Evolutionary conservation across 1,140 invertebrate genomes (phyloP), one percentile per base, ranked within the genome.

Genomic region (Nylanderia fulva): DNA sequence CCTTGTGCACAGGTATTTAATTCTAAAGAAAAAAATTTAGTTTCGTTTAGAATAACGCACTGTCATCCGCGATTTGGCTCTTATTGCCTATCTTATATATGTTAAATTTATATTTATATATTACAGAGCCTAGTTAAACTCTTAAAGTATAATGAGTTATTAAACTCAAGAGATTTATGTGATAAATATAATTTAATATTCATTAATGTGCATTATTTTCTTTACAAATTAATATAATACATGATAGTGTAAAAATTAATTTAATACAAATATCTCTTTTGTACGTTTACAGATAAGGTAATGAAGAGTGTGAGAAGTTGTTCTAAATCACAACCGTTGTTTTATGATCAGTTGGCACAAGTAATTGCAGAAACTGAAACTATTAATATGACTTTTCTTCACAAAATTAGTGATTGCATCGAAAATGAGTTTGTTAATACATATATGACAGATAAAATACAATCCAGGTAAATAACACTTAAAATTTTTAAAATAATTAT

Each of bases 331-430:
- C 93, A 96, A 86, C 96, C 96, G 24, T 94, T 97, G 24, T 97
- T 97, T 91, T 97, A 97, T 92, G 97, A 98, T 94, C 96, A 97
- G 92, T 91, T 98, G 36, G 95, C 96, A 15, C 93, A 95, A 75
- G 93, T 97, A 61, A 94, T 97, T 68, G 91, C 92, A 36, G 91
- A 94, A 74, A 91, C 92, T 63, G 71, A 94, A 84, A 75, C 94
- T 86, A 95, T 97, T 52, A 95, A 97, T 90, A 92, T 94, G 86
- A 89, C 95, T 27, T 97, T 97, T 90, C 85, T 97, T 13, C 89
- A 96, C 71, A 92, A 94, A 42, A 95, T 97, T 18, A 96, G 95
- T 1, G 94, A 95, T 84, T 95, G 96, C 90, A 96, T 97, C 86
- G 95, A 96, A 90, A 92, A 96, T 56, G 95, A 95, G 79, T 96